These are phyloP conservation scores for Sinocyclocheilus rhinocerous DNA, from an alignment of 2,113 vertebrate species.

Conservation along the genomic window DNA sequence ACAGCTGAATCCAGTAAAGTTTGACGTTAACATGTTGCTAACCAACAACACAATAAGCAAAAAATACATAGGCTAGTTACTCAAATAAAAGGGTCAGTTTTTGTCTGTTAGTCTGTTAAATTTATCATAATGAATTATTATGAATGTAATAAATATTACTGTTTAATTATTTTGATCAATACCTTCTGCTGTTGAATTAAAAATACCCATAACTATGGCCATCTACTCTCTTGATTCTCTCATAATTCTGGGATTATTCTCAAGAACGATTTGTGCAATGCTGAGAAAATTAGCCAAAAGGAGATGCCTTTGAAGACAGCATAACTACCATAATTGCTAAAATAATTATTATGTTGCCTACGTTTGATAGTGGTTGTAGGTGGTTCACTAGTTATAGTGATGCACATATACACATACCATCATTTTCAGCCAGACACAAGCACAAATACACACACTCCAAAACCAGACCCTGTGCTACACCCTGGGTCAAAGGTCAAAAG, in stretches of 20 bases:
- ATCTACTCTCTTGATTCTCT: too few species aligned
- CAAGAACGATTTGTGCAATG: neutral
- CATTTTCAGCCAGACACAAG: neutral
- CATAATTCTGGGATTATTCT: too few species aligned
- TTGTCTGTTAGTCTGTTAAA: neutral
- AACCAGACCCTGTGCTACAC: slow-evolving; percentile 59
- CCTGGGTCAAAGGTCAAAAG: slow-evolving; percentile 69
- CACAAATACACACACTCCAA: slow-evolving; percentile 4
- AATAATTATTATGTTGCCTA: neutral
- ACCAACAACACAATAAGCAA: too few species aligned
- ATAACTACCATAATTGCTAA: neutral
- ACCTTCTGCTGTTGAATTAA: neutral
- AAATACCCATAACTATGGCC: too few species aligned
- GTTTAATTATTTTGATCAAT: too few species aligned
- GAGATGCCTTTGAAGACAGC: neutral
- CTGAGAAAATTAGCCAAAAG: neutral
- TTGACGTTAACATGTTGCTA: slow-evolving; percentile 51
- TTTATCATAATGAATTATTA: neutral
- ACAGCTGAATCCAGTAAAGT: neutral
- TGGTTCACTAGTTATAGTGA: neutral
- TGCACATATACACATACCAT: slow-evolving; percentile 1
- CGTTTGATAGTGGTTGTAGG: neutral
- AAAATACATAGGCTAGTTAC: neutral
- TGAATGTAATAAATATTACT: neutral
- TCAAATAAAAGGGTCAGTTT: neutral